Evolutionary conservation across 2,888 invertebrate species (phyloP).

Genomic region (Agrenia bidenticulata): DNA sequence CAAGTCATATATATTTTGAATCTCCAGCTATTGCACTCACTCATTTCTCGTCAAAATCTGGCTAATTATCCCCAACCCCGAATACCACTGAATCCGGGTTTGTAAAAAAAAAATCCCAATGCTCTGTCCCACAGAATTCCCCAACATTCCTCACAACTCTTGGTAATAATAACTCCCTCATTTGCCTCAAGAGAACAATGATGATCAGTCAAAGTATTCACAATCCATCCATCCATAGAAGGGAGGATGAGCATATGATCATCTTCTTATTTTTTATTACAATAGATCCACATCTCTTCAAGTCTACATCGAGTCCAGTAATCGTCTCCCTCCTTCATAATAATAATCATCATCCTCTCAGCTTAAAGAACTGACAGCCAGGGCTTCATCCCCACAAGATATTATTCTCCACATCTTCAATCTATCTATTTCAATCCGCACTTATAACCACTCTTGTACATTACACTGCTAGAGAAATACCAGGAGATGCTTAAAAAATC

Average conservation of each 20-base stretch:
- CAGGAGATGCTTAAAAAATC: too few relatives aligned
- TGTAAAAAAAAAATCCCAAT: too few relatives aligned
- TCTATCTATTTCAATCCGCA: constrained; percentile 8
- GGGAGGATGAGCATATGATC: neutral
- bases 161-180: neutral
- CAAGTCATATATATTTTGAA: too few relatives aligned
- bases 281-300: neutral
- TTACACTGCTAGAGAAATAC: too few relatives aligned
- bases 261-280: neutral
- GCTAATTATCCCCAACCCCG: too few relatives aligned
- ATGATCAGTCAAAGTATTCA: neutral
- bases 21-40: too few relatives aligned
- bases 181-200: constrained; percentile 7
- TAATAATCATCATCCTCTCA: constrained; percentile 5
- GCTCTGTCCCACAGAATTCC: too few relatives aligned
- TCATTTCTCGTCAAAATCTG: too few relatives aligned
- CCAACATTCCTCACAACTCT: neutral
- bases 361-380: neutral
- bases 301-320: neutral
- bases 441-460: too few relatives aligned
- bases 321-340: neutral
- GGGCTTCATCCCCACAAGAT: neutral
- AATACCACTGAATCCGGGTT: too few relatives aligned
- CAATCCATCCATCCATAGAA: neutral
- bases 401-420: neutral